phyloP scores from a whole-genome alignment of 2,113 vertebrate species.

The Pelodiscus sinensis region DNA sequence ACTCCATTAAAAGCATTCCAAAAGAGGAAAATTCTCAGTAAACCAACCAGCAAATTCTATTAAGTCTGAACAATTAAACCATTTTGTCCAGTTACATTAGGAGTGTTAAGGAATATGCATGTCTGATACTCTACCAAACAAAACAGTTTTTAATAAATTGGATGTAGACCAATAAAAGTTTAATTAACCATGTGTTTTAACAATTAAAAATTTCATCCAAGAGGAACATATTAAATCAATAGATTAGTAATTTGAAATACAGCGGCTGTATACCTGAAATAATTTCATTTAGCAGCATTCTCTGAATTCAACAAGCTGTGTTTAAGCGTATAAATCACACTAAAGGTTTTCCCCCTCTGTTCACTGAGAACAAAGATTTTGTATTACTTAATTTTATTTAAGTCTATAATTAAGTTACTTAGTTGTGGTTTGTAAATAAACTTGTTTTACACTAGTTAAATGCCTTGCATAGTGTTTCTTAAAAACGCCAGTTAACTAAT shows the following conservation, averaged over 20 bases:
- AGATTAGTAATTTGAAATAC: conserved; percentile 34
- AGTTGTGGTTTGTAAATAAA: neutral
- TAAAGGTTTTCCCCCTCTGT: neutral
- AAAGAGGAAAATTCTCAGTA: neutral
- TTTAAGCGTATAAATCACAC: conserved; percentile 52
- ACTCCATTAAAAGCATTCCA: neutral
- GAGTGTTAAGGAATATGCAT: neutral
- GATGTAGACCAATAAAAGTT: neutral
- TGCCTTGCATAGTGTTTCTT: neutral
- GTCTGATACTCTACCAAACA: neutral
- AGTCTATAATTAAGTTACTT: neutral
- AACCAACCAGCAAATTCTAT: neutral
- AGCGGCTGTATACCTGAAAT: conserved; percentile 19
- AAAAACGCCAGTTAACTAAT: neutral
- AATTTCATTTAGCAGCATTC: conserved; percentile 60
- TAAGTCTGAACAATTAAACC: neutral
- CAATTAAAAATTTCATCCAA: conserved; percentile 15
- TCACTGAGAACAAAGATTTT: neutral
- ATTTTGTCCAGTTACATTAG: neutral
- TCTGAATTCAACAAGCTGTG: conserved; percentile 42
- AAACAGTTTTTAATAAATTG: neutral
- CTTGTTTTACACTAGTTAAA: neutral
- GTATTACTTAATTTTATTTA: neutral
- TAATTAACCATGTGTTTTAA: neutral
- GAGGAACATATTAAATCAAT: conserved; percentile 28